These are phyloP conservation scores for Callospermophilus lateralis DNA, from an alignment of 2,113 vertebrate genomes.

Conservation along the genomic window DNA sequence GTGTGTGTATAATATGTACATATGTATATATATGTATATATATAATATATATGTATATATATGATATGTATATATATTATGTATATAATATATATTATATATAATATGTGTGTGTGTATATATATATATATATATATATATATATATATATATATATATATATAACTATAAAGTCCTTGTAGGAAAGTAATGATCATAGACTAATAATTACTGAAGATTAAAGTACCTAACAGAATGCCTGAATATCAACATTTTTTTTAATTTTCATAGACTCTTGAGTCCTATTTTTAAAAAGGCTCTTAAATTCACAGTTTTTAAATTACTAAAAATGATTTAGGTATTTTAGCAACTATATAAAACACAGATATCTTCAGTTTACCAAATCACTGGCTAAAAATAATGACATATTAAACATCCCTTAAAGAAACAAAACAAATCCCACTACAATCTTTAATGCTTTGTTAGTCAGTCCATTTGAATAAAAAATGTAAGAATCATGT, in stretches of 20 bases:
- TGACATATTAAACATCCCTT: constrained; percentile 56
- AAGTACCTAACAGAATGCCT: constrained; percentile 79
- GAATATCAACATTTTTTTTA: constrained; percentile 82
- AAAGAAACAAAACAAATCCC: too few species aligned
- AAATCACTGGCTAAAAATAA: constrained; percentile 71
- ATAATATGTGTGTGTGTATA: too few species aligned
- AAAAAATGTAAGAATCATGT: too few species aligned
- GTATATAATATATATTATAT: too few species aligned
- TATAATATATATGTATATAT: too few species aligned
- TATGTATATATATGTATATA: too few species aligned
- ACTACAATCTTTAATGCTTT: too few species aligned
- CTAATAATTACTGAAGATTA: constrained; percentile 78
- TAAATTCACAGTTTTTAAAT: constrained; percentile 75
- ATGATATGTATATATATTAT: too few species aligned
- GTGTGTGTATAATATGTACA: too few species aligned
- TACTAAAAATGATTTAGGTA: constrained; percentile 74
- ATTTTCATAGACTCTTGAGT: constrained; percentile 70
- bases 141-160: too few species aligned
- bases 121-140: too few species aligned
- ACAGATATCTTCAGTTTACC: constrained; percentile 67
- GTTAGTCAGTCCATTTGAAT: neutral
- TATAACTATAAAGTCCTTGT: constrained; percentile 80
- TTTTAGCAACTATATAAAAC: constrained; percentile 79
- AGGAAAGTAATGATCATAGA: constrained; percentile 74
- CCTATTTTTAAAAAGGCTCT: too few species aligned